Evolutionary conservation across 1,140 invertebrate species (phyloP).

Genomic region (Diuraphis noxia): DNA sequence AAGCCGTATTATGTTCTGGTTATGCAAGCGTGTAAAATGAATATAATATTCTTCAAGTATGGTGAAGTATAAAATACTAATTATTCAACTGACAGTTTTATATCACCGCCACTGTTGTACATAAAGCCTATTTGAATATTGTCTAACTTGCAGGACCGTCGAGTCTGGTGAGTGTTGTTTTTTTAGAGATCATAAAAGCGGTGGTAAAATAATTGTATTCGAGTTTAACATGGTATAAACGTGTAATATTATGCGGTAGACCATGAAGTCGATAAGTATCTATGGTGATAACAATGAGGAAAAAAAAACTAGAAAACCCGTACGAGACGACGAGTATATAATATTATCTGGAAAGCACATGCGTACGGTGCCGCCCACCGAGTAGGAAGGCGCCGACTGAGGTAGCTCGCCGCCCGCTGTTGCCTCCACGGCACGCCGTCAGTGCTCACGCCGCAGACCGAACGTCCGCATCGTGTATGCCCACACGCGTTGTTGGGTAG

Average conservation of each 20-base stretch:
- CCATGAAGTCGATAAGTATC: background rate
- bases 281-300: background rate
- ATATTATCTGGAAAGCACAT: conserved; percentile 20
- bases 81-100: too few relatives aligned
- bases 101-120: too few relatives aligned
- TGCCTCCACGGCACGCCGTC: background rate
- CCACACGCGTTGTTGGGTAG: background rate
- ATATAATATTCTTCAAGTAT: too few relatives aligned
- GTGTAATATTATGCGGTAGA: background rate
- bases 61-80: too few relatives aligned
- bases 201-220: too few relatives aligned
- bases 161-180: too few relatives aligned
- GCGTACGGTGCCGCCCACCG: conserved; percentile 46
- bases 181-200: too few relatives aligned
- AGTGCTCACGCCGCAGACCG: background rate
- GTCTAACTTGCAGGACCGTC: too few relatives aligned
- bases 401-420: background rate
- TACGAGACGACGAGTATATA: background rate
- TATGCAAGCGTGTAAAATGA: too few relatives aligned
- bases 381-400: background rate
- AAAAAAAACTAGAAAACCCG: background rate
- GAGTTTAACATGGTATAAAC: background rate
- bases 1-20: background rate
- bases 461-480: background rate
- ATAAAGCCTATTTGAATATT: too few relatives aligned